Evolutionary conservation across 1,140 invertebrate genomes (phyloP).

Genomic region (Drosophila pachea): DNA sequence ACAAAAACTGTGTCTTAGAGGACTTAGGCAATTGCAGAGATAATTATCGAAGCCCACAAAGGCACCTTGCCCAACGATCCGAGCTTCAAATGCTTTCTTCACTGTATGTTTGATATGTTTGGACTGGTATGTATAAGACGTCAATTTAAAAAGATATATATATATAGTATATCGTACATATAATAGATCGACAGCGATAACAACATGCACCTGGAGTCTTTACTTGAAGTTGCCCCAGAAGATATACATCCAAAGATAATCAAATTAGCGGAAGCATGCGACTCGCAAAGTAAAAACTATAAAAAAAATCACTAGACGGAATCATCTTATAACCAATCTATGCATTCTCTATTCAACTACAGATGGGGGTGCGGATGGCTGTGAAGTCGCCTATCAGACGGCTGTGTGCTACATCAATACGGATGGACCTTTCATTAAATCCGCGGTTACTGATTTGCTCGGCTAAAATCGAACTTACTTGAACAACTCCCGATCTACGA

Average conservation of each 20-base stretch:
- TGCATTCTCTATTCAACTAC: not conserved
- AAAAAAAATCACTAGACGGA: no score
- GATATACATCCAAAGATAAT: conserved; percentile 47
- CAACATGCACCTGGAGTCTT: conserved; percentile 57
- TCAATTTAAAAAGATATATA: not conserved
- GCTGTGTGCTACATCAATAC: conserved; percentile 60
- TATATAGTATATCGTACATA: not conserved
- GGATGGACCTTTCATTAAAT: conserved; percentile 47
- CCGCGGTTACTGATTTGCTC: conserved; percentile 28
- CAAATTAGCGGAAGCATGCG: conserved; percentile 43
- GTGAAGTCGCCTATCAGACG: conserved; percentile 61
- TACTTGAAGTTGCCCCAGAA: conserved; percentile 58
- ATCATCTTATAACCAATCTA: not conserved
- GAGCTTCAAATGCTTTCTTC: conserved; percentile 61
- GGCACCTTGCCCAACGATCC: conserved; percentile 43
- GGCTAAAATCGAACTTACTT: conserved; percentile 55
- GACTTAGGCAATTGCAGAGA: conserved; percentile 10
- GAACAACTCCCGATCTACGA: conserved; percentile 59
- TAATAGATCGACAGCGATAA: conserved; percentile 61
- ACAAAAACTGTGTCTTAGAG: not conserved
- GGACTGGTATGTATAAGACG: conserved; percentile 49
- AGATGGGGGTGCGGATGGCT: conserved; percentile 67
- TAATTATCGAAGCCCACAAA: conserved; percentile 15
- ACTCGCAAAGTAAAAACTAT: conserved; percentile 50
- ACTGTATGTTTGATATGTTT: conserved; percentile 71